Conservation (phyloP, 2,113 vertebrate genomes). For the Ceratotherium simum region DNA sequence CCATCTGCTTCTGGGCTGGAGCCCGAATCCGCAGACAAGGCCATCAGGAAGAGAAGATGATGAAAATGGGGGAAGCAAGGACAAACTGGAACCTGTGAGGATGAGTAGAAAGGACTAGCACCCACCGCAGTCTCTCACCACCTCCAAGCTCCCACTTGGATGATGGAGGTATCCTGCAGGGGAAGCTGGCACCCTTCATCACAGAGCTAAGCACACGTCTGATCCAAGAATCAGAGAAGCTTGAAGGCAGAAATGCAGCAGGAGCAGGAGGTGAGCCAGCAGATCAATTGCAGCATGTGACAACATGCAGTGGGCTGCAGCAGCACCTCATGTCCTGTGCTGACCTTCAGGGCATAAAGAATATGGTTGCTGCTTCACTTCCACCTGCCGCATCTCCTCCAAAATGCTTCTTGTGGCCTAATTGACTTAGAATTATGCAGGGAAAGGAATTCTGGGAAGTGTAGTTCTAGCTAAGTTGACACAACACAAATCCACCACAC, state of each 20-base stretch:
- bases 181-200: not conserved
- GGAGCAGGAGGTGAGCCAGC: not conserved
- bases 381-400: not conserved
- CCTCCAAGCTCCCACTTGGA: not conserved
- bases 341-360: not conserved
- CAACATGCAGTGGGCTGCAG: not conserved
- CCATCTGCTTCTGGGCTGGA: not conserved
- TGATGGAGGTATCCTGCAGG: not conserved
- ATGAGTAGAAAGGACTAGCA: not conserved
- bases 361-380: not conserved
- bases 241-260: not conserved
- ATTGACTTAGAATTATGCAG: not conserved
- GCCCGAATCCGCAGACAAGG: not conserved
- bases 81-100: not conserved
- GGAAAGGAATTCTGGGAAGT: not conserved
- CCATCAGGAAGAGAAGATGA: not conserved
- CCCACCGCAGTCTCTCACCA: not conserved
- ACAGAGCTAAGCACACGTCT: not conserved
- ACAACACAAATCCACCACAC: not conserved
- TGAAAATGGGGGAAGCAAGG: not conserved
- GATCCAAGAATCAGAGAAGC: not conserved
- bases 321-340: not conserved
- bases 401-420: not conserved
- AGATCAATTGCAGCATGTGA: not conserved
- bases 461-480: not conserved